A percentile compares a stretch with the other conserved stretches of the same genome.
These are phyloP conservation scores for Tachuris rubrigastra DNA, from an alignment of 2,113 vertebrate species.

Conservation along the genomic window DNA sequence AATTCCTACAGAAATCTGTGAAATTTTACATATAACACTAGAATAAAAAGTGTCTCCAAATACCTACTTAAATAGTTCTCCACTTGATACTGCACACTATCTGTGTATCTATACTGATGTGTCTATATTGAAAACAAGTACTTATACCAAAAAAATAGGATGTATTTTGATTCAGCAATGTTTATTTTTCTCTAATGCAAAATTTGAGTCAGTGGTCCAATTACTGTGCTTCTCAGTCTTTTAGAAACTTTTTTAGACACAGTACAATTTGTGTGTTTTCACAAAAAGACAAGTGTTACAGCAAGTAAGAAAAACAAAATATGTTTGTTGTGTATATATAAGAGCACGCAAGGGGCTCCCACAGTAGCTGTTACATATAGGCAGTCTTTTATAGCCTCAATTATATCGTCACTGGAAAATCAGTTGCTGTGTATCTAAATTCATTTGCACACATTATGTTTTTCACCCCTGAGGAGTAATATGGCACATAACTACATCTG, in stretches of 20 bases:
- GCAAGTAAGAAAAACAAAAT: slow-evolving; percentile 52
- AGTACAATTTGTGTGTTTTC: slow-evolving; percentile 8
- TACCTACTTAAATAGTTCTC: background rate
- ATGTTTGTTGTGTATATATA: background rate
- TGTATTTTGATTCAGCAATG: background rate
- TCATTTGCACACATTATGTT: slow-evolving; percentile 67
- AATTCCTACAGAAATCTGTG: background rate
- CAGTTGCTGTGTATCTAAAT: slow-evolving; percentile 65
- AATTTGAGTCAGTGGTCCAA: background rate
- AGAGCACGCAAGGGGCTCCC: slow-evolving; percentile 17
- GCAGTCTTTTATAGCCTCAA: slow-evolving; percentile 71
- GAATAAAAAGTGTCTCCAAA: background rate
- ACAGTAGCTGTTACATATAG: slow-evolving; percentile 59
- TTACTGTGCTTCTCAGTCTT: background rate
- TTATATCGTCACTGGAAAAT: slow-evolving; percentile 67
- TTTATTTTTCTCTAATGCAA: slow-evolving; percentile 17
- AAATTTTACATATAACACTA: background rate
- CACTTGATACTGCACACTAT: background rate
- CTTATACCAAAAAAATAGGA: background rate
- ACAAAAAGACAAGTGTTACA: slow-evolving; percentile 26
- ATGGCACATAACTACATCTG: slow-evolving; percentile 57
- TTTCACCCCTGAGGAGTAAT: slow-evolving; percentile 66
- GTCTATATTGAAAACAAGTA: background rate
- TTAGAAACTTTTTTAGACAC: background rate
- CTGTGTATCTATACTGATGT: too few relatives aligned